Conservation (phyloP, 2,888 invertebrate genomes). For the Tridacna gigas region DNA sequence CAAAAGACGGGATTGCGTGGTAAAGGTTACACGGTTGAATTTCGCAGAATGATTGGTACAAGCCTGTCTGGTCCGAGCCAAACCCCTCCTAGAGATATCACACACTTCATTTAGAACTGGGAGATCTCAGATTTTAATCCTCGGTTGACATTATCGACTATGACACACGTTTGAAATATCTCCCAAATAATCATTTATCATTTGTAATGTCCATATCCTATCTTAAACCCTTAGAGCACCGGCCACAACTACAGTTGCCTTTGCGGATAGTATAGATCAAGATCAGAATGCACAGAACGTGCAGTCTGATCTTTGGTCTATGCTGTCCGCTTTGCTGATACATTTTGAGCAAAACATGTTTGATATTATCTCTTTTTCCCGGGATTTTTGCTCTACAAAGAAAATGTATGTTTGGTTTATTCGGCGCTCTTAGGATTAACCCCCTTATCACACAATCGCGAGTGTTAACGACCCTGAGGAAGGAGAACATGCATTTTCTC, state of each 20-base stretch:
- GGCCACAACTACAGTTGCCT: not conserved
- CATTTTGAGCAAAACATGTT: not conserved
- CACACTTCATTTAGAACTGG: constrained; percentile 2
- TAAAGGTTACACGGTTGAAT: too few species aligned
- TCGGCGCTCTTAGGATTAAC: too few species aligned
- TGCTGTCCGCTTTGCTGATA: not conserved
- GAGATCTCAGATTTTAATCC: constrained; percentile 29
- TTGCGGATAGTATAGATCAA: not conserved
- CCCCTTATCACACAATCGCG: too few species aligned
- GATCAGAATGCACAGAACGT: not conserved
- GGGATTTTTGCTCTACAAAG: too few species aligned
- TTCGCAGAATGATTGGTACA: too few species aligned
- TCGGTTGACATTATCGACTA: constrained; percentile 28
- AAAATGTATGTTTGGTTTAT: too few species aligned
- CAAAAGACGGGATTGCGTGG: too few species aligned
- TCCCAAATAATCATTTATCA: constrained; percentile 37
- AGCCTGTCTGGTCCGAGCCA: too few species aligned
- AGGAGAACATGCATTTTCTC: too few species aligned
- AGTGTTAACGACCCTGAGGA: too few species aligned
- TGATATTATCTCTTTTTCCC: too few species aligned
- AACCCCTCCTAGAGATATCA: too few species aligned
- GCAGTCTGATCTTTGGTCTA: not conserved
- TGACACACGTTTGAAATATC: constrained; percentile 42
- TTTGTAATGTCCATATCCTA: constrained; percentile 16
- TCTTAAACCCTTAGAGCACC: not conserved